A percentile compares a stretch with the other conserved stretches of the same genome.
Evolutionary conservation across 2,888 invertebrate species (phyloP).

Genomic region (Hecatera dysodea): DNA sequence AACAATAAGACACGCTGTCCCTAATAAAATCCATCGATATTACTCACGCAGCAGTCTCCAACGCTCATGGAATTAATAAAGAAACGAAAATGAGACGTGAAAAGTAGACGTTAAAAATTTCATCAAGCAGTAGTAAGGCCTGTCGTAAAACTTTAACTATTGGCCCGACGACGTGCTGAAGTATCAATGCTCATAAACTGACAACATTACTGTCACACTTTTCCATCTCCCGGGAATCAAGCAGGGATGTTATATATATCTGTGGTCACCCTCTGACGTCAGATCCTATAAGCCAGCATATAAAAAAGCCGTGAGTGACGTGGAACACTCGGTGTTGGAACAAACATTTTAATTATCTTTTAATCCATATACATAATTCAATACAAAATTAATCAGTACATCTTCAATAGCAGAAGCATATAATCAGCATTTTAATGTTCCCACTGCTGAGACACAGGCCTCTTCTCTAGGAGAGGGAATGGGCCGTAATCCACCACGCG

Average conservation of each 20-base stretch:
- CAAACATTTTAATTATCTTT: no score
- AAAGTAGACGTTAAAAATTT: constrained; percentile 47
- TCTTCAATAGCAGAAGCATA: no score
- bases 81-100: constrained; percentile 10
- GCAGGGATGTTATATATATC: not conserved
- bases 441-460: no score
- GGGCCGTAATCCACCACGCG: no score
- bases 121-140: constrained; percentile 35
- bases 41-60: not conserved
- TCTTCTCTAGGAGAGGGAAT: no score
- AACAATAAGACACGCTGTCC: not conserved
- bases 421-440: no score
- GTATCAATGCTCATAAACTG: constrained; percentile 47
- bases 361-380: no score
- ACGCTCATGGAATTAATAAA: constrained; percentile 8
- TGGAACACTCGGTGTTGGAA: no score
- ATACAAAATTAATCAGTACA: no score
- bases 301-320: no score
- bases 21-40: not conserved
- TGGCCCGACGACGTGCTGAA: constrained; percentile 30
- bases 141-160: constrained; percentile 52
- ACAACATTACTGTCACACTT: constrained; percentile 21
- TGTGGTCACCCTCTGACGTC: not conserved
- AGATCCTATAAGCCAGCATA: not conserved
- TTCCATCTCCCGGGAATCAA: not conserved